Percentiles rank a stretch among this genome's conserved stretches.
Evolutionary conservation across 1,140 invertebrate genomes (phyloP).

Genomic region (Riptortus pedestris): DNA sequence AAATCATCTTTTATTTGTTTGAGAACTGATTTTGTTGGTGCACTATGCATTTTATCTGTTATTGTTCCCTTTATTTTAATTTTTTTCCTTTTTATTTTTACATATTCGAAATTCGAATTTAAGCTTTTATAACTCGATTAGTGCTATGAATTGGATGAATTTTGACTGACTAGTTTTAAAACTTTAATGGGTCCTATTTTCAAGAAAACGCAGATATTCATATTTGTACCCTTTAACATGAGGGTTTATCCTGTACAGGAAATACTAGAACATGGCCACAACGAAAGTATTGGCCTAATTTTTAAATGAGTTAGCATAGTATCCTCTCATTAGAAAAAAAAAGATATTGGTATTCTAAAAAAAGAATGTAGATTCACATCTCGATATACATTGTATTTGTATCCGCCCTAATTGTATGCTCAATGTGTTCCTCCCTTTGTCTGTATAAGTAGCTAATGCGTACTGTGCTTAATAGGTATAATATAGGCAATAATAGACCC

Average conservation of each 20-base stretch:
- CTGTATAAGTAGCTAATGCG: neutral
- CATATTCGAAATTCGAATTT: conserved; percentile 11
- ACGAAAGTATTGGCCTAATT: conserved; percentile 10
- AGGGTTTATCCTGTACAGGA: neutral
- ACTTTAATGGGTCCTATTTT: conserved; percentile 15
- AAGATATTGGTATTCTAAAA: conserved; percentile 14
- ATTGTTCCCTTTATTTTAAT: too few relatives aligned
- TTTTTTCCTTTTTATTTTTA: neutral
- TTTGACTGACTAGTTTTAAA: conserved; percentile 17
- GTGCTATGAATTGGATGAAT: conserved; percentile 15
- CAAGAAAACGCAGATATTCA: conserved; percentile 1
- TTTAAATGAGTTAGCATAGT: neutral
- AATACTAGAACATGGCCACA: neutral
- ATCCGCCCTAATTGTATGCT: conserved; percentile 20
- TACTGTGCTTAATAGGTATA: conserved; percentile 17
- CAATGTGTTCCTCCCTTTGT: conserved; percentile 5
- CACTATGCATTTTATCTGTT: too few relatives aligned
- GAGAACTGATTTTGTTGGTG: neutral
- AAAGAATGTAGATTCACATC: conserved; percentile 9
- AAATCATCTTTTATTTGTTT: neutral
- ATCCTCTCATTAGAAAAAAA: neutral
- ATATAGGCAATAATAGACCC: neutral
- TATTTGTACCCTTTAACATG: neutral
- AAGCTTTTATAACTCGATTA: conserved; percentile 17
- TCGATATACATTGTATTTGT: conserved; percentile 16